phyloP scores from a whole-genome alignment of 2,797 vertebrate genomes.

The Platyrinchus mystaceus region DNA sequence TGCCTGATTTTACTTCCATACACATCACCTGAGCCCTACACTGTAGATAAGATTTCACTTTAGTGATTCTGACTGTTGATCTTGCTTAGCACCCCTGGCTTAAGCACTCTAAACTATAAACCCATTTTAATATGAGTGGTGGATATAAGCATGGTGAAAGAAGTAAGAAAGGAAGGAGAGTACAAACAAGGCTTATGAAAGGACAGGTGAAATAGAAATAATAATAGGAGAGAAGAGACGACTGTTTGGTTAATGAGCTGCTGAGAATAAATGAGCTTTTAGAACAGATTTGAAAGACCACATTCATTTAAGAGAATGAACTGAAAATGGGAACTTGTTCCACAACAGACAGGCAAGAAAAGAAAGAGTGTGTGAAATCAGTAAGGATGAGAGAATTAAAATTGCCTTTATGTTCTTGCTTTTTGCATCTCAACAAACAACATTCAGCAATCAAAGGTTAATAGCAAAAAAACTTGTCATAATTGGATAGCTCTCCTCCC shows the following conservation, averaged over 20 bases:
- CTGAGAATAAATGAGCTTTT: constrained; percentile 33
- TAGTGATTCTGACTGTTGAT: neutral
- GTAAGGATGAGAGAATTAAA: constrained; percentile 47
- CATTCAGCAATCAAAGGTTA: constrained; percentile 45
- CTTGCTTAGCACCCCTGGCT: neutral
- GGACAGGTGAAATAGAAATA: constrained; percentile 19
- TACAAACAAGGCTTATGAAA: neutral
- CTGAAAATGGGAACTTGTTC: constrained; percentile 19
- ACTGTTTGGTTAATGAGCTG: neutral
- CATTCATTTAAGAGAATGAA: neutral
- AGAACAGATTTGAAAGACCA: constrained; percentile 39
- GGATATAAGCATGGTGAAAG: neutral
- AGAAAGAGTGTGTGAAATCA: constrained; percentile 14
- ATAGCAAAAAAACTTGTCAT: constrained; percentile 44
- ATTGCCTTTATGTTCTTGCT: constrained; percentile 36
- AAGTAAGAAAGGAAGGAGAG: neutral
- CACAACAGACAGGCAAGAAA: neutral
- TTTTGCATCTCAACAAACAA: constrained; percentile 32
- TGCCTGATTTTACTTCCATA: neutral
- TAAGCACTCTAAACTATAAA: neutral
- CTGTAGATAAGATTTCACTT: neutral
- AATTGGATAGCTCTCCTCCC: constrained; percentile 30
- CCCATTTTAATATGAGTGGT: neutral
- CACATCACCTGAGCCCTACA: neutral
- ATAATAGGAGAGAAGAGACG: neutral